Evolutionary conservation across 2,888 invertebrate species (phyloP).

Genomic region (Congeria kusceri): DNA sequence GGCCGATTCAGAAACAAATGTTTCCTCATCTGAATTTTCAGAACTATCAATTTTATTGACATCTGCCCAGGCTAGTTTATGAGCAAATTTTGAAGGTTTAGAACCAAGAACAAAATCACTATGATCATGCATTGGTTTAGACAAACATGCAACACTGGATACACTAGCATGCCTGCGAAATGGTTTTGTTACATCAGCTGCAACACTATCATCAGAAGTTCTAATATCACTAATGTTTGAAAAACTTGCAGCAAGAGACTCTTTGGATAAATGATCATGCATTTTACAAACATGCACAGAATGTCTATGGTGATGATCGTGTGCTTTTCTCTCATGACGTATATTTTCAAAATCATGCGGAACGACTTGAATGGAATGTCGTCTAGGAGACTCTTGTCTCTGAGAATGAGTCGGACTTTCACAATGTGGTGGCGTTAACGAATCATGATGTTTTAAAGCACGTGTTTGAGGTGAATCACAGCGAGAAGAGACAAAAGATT

Average conservation of each 20-base stretch:
- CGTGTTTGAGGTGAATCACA: slow-evolving; percentile 57
- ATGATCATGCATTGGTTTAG: slow-evolving; percentile 39
- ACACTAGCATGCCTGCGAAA: slow-evolving; percentile 45
- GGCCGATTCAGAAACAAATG: too few relatives aligned
- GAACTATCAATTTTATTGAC: slow-evolving; percentile 1
- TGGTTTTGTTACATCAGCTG: background rate
- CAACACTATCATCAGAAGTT: too few relatives aligned
- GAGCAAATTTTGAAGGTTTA: slow-evolving; percentile 9
- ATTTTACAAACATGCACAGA: slow-evolving; percentile 19
- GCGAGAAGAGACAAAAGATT: slow-evolving; percentile 45
- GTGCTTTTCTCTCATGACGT: background rate
- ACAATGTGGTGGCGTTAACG: slow-evolving; percentile 18
- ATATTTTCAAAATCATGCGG: slow-evolving; percentile 10
- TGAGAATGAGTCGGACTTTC: slow-evolving; percentile 25
- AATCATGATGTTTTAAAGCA: slow-evolving; percentile 37
- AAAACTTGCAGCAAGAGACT: slow-evolving; percentile 4
- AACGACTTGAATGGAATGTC: slow-evolving; percentile 52
- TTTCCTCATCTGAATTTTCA: too few relatives aligned
- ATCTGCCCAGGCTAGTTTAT: slow-evolving; percentile 33
- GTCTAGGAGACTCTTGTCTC: slow-evolving; percentile 52
- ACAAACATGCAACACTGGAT: slow-evolving; percentile 28
- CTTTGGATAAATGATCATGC: slow-evolving; percentile 26
- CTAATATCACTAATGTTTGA: background rate
- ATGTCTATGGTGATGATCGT: slow-evolving; percentile 20
- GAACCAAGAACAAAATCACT: slow-evolving; percentile 3